Evolutionary conservation across 1,140 invertebrate genomes (phyloP).

Genomic region (Cephus cinctus): DNA sequence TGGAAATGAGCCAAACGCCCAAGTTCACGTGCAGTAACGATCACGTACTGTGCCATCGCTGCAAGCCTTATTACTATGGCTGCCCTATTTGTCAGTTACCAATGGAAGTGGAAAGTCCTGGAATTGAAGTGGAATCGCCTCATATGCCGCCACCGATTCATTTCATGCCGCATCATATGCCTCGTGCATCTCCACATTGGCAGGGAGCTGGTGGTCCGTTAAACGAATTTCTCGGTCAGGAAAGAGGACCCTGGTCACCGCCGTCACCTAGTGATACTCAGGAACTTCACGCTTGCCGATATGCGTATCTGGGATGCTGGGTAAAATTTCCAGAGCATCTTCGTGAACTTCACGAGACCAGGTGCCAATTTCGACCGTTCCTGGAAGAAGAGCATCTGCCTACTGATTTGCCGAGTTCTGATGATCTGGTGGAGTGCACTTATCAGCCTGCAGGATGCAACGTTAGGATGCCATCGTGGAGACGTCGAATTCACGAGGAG

Average conservation of each 20-base stretch:
- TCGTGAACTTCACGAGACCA: slow-evolving; percentile 37
- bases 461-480: slow-evolving; percentile 31
- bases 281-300: slow-evolving; percentile 29
- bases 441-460: slow-evolving; percentile 35
- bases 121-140: slow-evolving; percentile 2
- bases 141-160: slow-evolving; percentile 18
- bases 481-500: slow-evolving; percentile 35
- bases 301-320: slow-evolving; percentile 40
- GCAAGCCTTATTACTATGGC: slow-evolving; percentile 40
- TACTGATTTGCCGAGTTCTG: slow-evolving; percentile 31
- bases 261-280: slow-evolving; percentile 17
- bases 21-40: slow-evolving; percentile 34
- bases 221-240: slow-evolving; percentile 27
- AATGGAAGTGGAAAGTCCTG: slow-evolving; percentile 19
- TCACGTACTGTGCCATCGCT: slow-evolving; percentile 41
- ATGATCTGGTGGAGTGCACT: slow-evolving; percentile 29
- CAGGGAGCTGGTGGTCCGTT: slow-evolving; percentile 21
- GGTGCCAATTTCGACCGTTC: slow-evolving; percentile 45
- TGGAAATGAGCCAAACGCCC: slow-evolving; percentile 30
- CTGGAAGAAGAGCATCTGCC: slow-evolving; percentile 35
- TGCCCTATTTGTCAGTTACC: slow-evolving; percentile 37
- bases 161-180: slow-evolving; percentile 26
- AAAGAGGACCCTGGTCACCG: slow-evolving; percentile 19
- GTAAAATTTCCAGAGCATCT: slow-evolving; percentile 35
- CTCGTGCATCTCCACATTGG: slow-evolving; percentile 9